Percentiles rank a stretch among this genome's conserved stretches.
phyloP scores from a whole-genome alignment of 2,888 invertebrate species.

The Stratiomys singularior region DNA sequence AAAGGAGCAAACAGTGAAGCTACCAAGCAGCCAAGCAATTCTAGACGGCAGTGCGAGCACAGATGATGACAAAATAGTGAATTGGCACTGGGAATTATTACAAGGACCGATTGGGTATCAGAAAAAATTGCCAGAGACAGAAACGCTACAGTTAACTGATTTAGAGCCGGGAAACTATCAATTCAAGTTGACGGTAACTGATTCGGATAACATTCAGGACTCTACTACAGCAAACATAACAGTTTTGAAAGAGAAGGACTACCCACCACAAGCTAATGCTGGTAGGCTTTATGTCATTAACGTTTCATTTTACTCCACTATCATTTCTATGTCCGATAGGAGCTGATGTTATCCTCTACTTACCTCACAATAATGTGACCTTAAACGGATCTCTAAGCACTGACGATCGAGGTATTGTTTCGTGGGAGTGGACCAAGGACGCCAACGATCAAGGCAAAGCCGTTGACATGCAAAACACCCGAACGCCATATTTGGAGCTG shows the following conservation, averaged over 20 bases:
- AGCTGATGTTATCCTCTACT: constrained; percentile 86
- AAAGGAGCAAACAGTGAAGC: constrained; percentile 83
- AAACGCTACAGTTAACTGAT: constrained; percentile 86
- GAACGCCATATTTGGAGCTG: constrained; percentile 87
- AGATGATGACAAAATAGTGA: constrained; percentile 85
- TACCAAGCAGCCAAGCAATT: constrained; percentile 90
- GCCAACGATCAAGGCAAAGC: constrained; percentile 88
- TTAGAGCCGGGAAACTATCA: constrained; percentile 91
- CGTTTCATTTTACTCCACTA: neutral
- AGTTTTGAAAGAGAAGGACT: constrained; percentile 90
- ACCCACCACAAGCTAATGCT: constrained; percentile 95
- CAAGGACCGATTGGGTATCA: constrained; percentile 89
- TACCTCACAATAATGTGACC: constrained; percentile 87
- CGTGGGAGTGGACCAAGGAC: constrained; percentile 96
- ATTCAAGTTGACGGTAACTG: constrained; percentile 90
- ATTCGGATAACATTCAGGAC: constrained; percentile 87
- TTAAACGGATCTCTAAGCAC: constrained; percentile 91
- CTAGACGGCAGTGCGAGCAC: constrained; percentile 85
- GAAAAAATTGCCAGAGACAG: constrained; percentile 79
- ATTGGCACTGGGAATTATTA: constrained; percentile 93
- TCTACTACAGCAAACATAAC: constrained; percentile 89
- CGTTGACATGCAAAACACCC: constrained; percentile 95
- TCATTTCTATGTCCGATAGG: constrained; percentile 66
- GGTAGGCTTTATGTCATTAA: constrained; percentile 63
- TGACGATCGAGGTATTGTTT: constrained; percentile 92